A percentile compares a stretch with the other conserved stretches of the same genome.
Evolutionary conservation across 2,888 invertebrate genomes (phyloP).

Genomic region (Aleiodes testaceus): DNA sequence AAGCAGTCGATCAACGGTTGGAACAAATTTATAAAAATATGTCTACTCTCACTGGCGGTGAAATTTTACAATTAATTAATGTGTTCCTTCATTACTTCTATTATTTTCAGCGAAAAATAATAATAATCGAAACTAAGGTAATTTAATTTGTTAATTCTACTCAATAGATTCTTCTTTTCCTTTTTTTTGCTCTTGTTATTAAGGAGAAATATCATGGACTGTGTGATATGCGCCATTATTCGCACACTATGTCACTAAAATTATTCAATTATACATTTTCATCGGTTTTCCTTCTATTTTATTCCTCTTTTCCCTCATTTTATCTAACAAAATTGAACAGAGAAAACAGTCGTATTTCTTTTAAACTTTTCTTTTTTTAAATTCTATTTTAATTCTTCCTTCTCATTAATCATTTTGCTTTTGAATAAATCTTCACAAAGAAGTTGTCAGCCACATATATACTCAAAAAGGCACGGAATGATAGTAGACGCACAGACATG

Average conservation of each 20-base stretch:
- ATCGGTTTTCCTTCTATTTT: background rate
- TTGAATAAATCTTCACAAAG: slow-evolving; percentile 33
- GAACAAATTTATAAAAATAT: slow-evolving; percentile 68
- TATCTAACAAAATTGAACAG: slow-evolving; percentile 28
- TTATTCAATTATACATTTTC: background rate
- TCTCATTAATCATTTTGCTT: slow-evolving; percentile 42
- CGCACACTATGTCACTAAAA: slow-evolving; percentile 28
- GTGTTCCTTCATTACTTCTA: slow-evolving; percentile 36
- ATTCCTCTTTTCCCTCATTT: slow-evolving; percentile 7
- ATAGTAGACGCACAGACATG: slow-evolving; percentile 52
- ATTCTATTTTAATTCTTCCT: slow-evolving; percentile 30
- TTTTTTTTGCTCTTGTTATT: slow-evolving; percentile 22
- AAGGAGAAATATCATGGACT: slow-evolving; percentile 34
- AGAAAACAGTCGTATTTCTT: slow-evolving; percentile 33
- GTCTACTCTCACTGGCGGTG: slow-evolving; percentile 54
- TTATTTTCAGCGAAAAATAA: slow-evolving; percentile 22
- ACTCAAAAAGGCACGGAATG: slow-evolving; percentile 65
- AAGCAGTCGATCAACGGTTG: slow-evolving; percentile 52
- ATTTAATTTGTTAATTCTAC: slow-evolving; percentile 18
- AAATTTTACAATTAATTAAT: slow-evolving; percentile 46
- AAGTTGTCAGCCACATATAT: slow-evolving; percentile 43
- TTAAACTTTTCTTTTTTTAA: background rate
- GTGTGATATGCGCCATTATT: slow-evolving; percentile 40
- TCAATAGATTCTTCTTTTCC: slow-evolving; percentile 21
- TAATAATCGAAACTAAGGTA: slow-evolving; percentile 13